Evolutionary conservation across 1,140 invertebrate genomes (phyloP).

Genomic region (Drosophila chauvacae): DNA sequence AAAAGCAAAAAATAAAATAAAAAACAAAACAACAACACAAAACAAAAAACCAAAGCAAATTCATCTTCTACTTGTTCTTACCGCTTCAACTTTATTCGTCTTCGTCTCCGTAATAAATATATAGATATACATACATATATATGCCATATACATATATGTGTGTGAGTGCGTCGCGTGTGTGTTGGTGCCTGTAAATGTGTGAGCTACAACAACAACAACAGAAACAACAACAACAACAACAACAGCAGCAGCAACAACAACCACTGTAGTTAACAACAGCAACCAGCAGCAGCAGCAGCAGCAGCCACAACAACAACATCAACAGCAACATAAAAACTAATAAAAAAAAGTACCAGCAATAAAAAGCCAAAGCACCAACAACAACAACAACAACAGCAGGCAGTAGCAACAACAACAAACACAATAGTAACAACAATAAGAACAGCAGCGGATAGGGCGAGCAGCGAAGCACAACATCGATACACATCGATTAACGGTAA

Average conservation of each 20-base stretch:
- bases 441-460: constrained; percentile 48
- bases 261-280: constrained; percentile 39
- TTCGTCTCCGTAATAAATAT: constrained; percentile 60
- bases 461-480: constrained; percentile 68
- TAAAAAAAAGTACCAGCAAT: constrained; percentile 18
- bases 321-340: constrained; percentile 23
- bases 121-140: constrained; percentile 30
- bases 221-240: constrained; percentile 38
- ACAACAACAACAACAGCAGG: constrained; percentile 15
- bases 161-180: constrained; percentile 64
- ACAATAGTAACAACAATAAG: constrained; percentile 41
- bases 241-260: constrained; percentile 21
- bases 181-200: constrained; percentile 65
- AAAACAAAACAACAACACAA: background rate
- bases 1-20: constrained; percentile 21
- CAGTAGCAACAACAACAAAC: background rate
- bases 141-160: constrained; percentile 39
- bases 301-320: constrained; percentile 25
- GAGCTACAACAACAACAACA: constrained; percentile 54
- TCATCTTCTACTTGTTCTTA: constrained; percentile 52
- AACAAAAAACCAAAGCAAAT: constrained; percentile 24
- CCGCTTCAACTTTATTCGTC: constrained; percentile 59
- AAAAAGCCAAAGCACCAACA: constrained; percentile 39
- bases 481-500: constrained; percentile 80
- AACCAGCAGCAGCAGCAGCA: constrained; percentile 28